These are phyloP conservation scores for Orchestia grillus DNA, from an alignment of 1,140 invertebrate species.

Conservation along the genomic window DNA sequence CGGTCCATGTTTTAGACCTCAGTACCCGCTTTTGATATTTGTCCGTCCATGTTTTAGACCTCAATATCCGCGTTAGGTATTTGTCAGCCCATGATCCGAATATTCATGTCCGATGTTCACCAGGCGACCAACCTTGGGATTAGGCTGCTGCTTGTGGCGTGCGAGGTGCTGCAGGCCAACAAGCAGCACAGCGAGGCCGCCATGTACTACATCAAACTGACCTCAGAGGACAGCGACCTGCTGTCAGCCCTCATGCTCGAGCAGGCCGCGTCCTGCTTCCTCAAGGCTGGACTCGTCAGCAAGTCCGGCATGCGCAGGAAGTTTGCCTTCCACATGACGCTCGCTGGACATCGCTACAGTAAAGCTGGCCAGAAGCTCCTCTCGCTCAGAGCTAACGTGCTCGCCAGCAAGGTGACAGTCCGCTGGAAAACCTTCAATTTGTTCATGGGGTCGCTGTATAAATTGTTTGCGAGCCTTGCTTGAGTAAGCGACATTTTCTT, in stretches of 20 bases:
- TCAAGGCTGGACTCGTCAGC: constrained; percentile 73
- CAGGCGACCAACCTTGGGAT: constrained; percentile 80
- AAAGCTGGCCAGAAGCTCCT: constrained; percentile 93
- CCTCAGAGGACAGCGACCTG: constrained; percentile 92
- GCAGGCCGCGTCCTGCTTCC: constrained; percentile 94
- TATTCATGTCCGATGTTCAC: too few relatives aligned
- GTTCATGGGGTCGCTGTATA: too few relatives aligned
- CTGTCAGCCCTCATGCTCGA: constrained; percentile 87
- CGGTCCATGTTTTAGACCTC: too few relatives aligned
- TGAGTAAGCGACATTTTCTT: too few relatives aligned
- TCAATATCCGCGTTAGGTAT: too few relatives aligned
- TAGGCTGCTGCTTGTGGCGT: constrained; percentile 87
- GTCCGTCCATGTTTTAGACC: too few relatives aligned
- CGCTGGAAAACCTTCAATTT: too few relatives aligned
- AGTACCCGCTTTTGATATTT: too few relatives aligned
- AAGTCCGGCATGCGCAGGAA: constrained; percentile 87
- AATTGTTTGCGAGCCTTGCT: too few relatives aligned
- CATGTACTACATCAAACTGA: constrained; percentile 93
- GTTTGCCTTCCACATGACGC: constrained; percentile 96
- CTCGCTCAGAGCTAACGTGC: constrained; percentile 90
- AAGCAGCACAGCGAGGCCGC: constrained; percentile 89
- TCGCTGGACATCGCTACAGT: constrained; percentile 90
- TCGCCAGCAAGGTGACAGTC: constrained; percentile 75
- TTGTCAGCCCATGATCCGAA: too few relatives aligned
- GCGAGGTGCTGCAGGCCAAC: constrained; percentile 85